phyloP scores from a whole-genome alignment of 2,888 invertebrate species.

The Chrysina gloriosa region DNA sequence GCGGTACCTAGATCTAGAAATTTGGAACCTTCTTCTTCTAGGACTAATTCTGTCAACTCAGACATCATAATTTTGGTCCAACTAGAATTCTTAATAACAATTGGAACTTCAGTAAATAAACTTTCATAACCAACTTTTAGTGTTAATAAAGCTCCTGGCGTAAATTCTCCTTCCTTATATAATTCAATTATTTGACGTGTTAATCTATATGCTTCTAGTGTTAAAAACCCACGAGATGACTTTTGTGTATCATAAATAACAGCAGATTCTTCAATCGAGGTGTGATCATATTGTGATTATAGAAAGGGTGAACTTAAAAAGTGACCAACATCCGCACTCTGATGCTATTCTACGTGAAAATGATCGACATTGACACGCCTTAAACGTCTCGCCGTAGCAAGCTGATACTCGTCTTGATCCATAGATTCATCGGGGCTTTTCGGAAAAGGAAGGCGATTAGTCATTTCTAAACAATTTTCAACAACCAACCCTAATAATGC shows the following conservation, averaged over 20 bases:
- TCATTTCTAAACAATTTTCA: constrained; percentile 91
- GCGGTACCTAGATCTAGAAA: constrained; percentile 85
- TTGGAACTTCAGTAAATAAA: constrained; percentile 94
- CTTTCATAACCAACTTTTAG: constrained; percentile 93
- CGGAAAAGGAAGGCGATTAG: constrained; percentile 97
- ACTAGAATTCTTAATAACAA: constrained; percentile 96
- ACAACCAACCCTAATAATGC: constrained; percentile 91
- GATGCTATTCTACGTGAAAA: constrained; percentile 99
- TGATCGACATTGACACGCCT: constrained; percentile 97
- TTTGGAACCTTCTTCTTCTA: constrained; percentile 89
- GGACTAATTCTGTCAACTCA: constrained; percentile 90
- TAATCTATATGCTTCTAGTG: constrained; percentile 94
- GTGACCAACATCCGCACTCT: constrained; percentile 97
- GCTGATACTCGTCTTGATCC: constrained; percentile 94
- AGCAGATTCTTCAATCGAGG: constrained; percentile 97
- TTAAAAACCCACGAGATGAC: constrained; percentile 94
- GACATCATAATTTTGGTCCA: constrained; percentile 97
- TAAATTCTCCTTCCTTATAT: constrained; percentile 94
- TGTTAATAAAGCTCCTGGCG: constrained; percentile 90
- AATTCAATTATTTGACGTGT: constrained; percentile 96
- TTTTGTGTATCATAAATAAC: constrained; percentile 99
- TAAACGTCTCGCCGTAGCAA: constrained; percentile 95
- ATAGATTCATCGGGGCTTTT: constrained; percentile 91
- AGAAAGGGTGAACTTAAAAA: constrained; percentile 93
- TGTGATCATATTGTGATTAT: constrained; percentile 98